Evolutionary conservation across 2,888 invertebrate genomes (phyloP), one percentile per base, ranked within the genome.

Genomic region (Trypoxylon attenuatum): DNA sequence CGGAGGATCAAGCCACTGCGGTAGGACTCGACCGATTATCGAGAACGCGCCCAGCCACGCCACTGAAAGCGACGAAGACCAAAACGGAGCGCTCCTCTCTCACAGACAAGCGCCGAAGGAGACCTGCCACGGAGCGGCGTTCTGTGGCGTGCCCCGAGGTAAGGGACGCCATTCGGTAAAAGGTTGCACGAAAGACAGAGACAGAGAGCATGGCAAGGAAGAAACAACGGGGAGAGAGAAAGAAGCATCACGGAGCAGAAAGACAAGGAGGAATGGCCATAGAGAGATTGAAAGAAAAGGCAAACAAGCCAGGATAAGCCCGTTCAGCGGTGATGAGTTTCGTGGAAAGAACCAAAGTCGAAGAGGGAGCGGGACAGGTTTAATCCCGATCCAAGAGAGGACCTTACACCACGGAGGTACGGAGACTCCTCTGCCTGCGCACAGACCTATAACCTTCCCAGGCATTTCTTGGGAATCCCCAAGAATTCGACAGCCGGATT

Each of bases 321-420:
- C 64, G 77, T 61, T 76, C 73, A 78, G 68, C 65, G 69, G 74
- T 78, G 74, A 81, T 75, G 78, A 75, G 70, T 76, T 80, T 81
- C 80, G 79, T 81, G 79, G 79, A 81, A 81, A 77, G 71, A 70
- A 67, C 69, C 69, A 65, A 66, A 53, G 55, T 25, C 39, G 29
- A 39, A 18, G 22, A 6, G 58, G 58, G 57, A 60, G 61, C 63
- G 68, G 64, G 65, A 43, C 69, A 23, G 42, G 57, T 63, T 78
- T 73, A 77, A 77, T 78, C 78, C 74, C 53, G 56, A 65, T 45
- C 47, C 63, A n/a, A n/a, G n/a, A n/a, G 60, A 64, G 66, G 66
- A 69, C 61, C 61, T 69, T 53, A 58, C 67, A n/a, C n/a, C n/a
- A n/a, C n/a, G n/a, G n/a, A n/a, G n/a, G n/a, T n/a, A 38, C 49